Base-by-base conservation (phyloP, 2,113 vertebrate species). In the Willisornis vidua region DNA sequence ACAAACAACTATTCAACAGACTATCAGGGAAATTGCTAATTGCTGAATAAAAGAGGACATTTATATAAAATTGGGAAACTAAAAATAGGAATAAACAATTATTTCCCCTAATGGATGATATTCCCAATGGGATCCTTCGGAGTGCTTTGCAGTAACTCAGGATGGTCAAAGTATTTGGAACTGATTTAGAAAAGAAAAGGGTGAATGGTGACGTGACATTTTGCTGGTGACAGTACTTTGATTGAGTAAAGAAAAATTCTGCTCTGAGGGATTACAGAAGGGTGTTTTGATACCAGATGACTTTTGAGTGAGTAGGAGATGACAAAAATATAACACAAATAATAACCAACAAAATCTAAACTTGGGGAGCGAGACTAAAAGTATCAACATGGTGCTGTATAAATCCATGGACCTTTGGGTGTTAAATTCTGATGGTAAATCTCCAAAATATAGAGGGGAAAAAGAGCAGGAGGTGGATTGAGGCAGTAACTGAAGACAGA, bases 161-260 rank as follows among this genome's bases (percentile, higher is more conserved):
- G 15, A 2, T 24, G 24, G 28, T 23, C 19, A 77, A 77, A 92
- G 63, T 73, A 59, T 80, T 61, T 52, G 20, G 52, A 73, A 80
- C 6, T 49, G 13, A 28, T 71, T 89, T 52, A 28, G 62, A 35
- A 52, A 22, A 33, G 19, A 10, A 48, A 62, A 85, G 6, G 7
- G 19, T 0, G 0, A 77, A 74, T n/a, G 9, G 9, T 54, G 49
- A 35, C 0, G 0, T 77, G 28, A 16, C 46, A 74, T 81, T 65
- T 81, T 48, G 7, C 25, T 74, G 61, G 9, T 57, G 41, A 37
- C 23, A 51, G 16, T 6, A 12, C 82, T 72, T 93, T 52, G 61
- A 82, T 43, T 78, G 35, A 85, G 14, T 48, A 28, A 46, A 65
- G 35, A 14, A 65, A 66, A 78, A 52, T 4, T 10, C 8, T 37